These are phyloP conservation scores for Cataglyphis altisquamis DNA, from an alignment of 2,888 invertebrate genomes.

Conservation along the genomic window DNA sequence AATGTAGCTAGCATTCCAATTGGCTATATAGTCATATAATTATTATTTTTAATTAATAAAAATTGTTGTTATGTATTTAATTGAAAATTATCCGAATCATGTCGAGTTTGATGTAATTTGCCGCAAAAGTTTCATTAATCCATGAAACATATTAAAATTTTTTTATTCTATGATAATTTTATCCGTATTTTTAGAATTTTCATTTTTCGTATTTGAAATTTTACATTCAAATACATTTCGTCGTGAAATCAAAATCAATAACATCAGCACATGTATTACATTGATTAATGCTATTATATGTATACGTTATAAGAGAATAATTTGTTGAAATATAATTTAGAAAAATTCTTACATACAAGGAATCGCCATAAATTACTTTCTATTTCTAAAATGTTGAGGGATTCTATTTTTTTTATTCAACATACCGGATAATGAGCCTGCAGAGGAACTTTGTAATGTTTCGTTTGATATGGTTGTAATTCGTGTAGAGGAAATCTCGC, in stretches of 20 bases:
- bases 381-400: neutral
- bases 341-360: neutral
- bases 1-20: too few species aligned
- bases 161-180: neutral
- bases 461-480: constrained; percentile 87
- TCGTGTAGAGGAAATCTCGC: constrained; percentile 88
- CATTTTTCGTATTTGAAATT: neutral
- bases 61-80: too few species aligned
- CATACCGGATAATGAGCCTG: constrained; percentile 87
- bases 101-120: too few species aligned
- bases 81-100: too few species aligned
- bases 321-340: neutral
- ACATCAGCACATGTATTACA: neutral
- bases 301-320: neutral
- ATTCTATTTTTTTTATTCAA: constrained; percentile 21
- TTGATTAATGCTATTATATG: neutral
- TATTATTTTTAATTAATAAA: too few species aligned
- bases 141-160: neutral
- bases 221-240: neutral
- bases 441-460: constrained; percentile 88
- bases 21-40: too few species aligned
- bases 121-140: too few species aligned
- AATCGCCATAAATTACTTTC: neutral
- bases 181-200: neutral
- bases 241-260: neutral